These are phyloP conservation scores for Xanthostigma xanthostigma DNA, from an alignment of 2,888 invertebrate genomes.

Conservation along the genomic window DNA sequence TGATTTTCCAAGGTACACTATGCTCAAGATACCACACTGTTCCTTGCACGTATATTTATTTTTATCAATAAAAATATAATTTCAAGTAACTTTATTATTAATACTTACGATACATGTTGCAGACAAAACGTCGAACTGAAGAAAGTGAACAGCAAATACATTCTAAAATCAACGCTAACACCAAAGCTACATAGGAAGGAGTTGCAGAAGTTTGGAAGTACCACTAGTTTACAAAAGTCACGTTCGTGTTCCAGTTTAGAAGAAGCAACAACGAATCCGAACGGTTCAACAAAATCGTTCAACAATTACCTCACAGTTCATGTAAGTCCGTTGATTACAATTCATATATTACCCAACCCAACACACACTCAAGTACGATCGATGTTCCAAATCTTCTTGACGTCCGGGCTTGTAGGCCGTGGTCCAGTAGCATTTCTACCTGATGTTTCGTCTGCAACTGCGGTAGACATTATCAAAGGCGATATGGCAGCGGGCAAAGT, in stretches of 20 bases:
- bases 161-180: slow-evolving; percentile 68
- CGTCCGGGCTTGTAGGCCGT: too few species aligned
- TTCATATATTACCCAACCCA: too few species aligned
- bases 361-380: too few species aligned
- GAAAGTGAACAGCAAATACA: slow-evolving; percentile 69
- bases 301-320: slow-evolving; percentile 55
- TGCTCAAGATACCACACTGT: neutral
- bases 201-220: slow-evolving; percentile 44
- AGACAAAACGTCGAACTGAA: slow-evolving; percentile 52
- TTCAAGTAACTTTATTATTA: neutral
- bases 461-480: too few species aligned
- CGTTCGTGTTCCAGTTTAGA: slow-evolving; percentile 59
- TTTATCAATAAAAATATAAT: too few species aligned
- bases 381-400: too few species aligned
- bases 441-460: too few species aligned
- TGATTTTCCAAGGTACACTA: too few species aligned
- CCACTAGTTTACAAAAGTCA: slow-evolving; percentile 46
- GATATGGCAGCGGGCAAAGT: too few species aligned
- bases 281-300: slow-evolving; percentile 37
- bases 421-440: too few species aligned
- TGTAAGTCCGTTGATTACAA: slow-evolving; percentile 11
- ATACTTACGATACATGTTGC: neutral
- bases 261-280: slow-evolving; percentile 37
- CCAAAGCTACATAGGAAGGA: slow-evolving; percentile 61
- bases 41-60: neutral